These are phyloP conservation scores for Petaurus breviceps DNA, from an alignment of 2,113 vertebrate species.

Conservation along the genomic window DNA sequence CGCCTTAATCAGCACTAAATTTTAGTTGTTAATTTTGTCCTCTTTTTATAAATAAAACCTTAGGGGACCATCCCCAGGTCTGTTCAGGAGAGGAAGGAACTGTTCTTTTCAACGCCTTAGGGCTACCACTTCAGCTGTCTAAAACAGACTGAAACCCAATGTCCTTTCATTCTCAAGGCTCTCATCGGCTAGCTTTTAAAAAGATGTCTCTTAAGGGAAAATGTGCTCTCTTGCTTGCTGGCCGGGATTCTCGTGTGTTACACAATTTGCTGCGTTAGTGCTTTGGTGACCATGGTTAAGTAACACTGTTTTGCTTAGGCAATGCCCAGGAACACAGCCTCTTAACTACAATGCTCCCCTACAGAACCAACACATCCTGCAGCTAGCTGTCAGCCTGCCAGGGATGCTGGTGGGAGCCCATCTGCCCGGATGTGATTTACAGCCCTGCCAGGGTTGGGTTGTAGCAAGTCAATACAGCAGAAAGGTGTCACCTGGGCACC, in stretches of 20 bases:
- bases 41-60: neutral
- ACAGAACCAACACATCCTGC: conserved; percentile 15
- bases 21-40: neutral
- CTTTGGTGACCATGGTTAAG: neutral
- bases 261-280: conserved; percentile 60
- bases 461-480: neutral
- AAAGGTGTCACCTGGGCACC: neutral
- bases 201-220: neutral
- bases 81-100: neutral
- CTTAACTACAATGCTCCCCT: neutral
- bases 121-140: neutral
- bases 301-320: conserved; percentile 1
- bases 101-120: neutral
- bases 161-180: neutral
- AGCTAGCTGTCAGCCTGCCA: neutral
- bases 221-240: neutral
- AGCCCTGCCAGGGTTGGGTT: neutral
- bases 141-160: neutral
- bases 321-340: conserved; percentile 19
- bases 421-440: neutral
- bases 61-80: neutral
- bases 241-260: neutral
- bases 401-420: neutral
- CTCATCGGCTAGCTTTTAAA: neutral
- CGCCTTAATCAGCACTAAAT: neutral